These are phyloP conservation scores for Copidosoma aretas DNA, from an alignment of 2,888 invertebrate genomes.

Conservation along the genomic window DNA sequence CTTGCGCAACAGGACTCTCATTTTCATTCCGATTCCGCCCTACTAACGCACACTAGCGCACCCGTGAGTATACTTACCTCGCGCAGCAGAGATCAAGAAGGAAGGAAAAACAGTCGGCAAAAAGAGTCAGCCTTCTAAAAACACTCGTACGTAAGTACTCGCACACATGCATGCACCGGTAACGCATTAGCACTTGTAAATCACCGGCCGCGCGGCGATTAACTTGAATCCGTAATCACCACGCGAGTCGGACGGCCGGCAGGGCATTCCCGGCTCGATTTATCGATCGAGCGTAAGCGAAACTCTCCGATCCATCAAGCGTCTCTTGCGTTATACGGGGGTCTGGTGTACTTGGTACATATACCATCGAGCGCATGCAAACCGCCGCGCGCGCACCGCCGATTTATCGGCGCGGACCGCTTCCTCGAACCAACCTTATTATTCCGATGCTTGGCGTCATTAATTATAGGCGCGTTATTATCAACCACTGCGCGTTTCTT, in stretches of 20 bases:
- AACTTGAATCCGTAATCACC: conserved; percentile 37
- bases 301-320: conserved; percentile 25
- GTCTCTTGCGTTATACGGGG: conserved; percentile 11
- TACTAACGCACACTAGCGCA: not conserved
- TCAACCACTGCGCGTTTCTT: too few relatives aligned
- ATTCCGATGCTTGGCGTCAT: too few relatives aligned
- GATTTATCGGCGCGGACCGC: too few relatives aligned
- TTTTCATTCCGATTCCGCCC: not conserved
- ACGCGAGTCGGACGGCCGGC: not conserved
- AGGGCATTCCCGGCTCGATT: conserved; percentile 25
- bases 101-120: not conserved
- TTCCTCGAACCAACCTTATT: too few relatives aligned
- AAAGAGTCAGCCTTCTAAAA: not conserved
- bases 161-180: too few relatives aligned
- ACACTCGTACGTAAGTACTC: too few relatives aligned
- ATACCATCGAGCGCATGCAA: not conserved
- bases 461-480: too few relatives aligned
- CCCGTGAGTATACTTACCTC: not conserved
- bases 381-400: too few relatives aligned
- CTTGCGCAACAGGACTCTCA: not conserved
- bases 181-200: conserved; percentile 29
- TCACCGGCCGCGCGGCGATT: conserved; percentile 25
- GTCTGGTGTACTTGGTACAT: not conserved
- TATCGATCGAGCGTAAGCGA: conserved; percentile 23
- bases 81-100: not conserved